phyloP scores from a whole-genome alignment of 2,888 invertebrate species.

The Lasioglossum marginatum region DNA sequence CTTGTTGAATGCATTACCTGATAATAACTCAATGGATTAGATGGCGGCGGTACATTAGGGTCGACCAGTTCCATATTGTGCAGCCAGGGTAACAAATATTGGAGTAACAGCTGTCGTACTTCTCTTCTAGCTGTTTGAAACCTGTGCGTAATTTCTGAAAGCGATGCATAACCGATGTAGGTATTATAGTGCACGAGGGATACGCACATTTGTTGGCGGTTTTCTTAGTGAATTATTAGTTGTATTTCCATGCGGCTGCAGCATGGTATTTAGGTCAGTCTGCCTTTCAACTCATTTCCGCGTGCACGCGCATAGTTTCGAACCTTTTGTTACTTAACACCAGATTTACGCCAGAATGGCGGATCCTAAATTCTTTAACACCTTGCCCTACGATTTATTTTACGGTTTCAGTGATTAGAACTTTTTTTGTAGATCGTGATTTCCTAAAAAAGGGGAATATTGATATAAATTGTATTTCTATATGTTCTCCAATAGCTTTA shows the following conservation, averaged over 20 bases:
- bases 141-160: conserved; percentile 96
- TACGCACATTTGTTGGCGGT: background rate
- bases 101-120: conserved; percentile 95
- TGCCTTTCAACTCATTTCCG: background rate
- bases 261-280: conserved; percentile 7
- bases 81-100: conserved; percentile 98
- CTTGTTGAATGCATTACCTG: conserved; percentile 87
- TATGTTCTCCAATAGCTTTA: no score
- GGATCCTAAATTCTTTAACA: no score
- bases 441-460: no score
- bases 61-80: conserved; percentile 99
- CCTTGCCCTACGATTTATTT: no score
- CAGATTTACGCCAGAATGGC: no score
- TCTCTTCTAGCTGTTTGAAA: conserved; percentile 98
- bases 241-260: background rate
- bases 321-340: background rate
- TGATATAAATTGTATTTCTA: no score
- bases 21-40: conserved; percentile 93
- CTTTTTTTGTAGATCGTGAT: no score
- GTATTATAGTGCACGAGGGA: background rate
- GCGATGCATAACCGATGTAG: conserved; percentile 32
- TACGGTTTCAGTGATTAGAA: no score
- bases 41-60: conserved; percentile 95
- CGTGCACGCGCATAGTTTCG: background rate
- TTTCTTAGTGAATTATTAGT: conserved; percentile 24